Evolutionary conservation across 2,113 vertebrate genomes (phyloP), one percentile per base, ranked within the genome.

Genomic region (Larimichthys crocea): DNA sequence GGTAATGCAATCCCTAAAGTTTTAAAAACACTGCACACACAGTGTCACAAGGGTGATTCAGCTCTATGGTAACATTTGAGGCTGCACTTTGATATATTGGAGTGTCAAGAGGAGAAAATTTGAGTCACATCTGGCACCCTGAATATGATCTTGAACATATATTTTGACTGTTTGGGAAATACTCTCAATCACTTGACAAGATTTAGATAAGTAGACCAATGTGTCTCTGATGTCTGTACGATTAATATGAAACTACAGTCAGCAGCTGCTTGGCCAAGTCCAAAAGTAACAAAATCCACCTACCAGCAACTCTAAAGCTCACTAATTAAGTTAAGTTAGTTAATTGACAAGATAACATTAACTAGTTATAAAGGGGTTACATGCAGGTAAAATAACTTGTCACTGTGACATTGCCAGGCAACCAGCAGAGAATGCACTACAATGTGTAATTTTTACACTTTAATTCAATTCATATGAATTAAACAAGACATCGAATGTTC

Each of bases 1-100:
- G 50, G 50, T 49, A 40, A 88, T 66, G 80, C 74, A 72, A 40
- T 57, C n/a, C 35, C 8, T 56, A 55, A 5, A 17, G 55, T 56
- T 29, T 62, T 4, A 10, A 1, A 24, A 46, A 52, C 46, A 31
- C 7, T 8, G 5, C 35, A 44, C 52, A 61, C 61, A 61, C 61
- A 17, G 42, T 62, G 22, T n/a, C 53, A 71, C 29, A 24, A 7
- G 17, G 31, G 20, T n/a, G 63, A 78, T 19, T 70, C 48, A 75
- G 11, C 20, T 59, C 63, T 52, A 15, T 62, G 55, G 65, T 24
- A 46, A 68, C 48, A 22, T 82, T 31, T 65, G 14, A 62, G 20
- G 35, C 10, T 22, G 11, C 0, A 46, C 24, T 68, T 73, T 70
- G 22, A 22, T 68, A 11, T 50, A 67, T 12, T 50, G 40, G 12